These are phyloP conservation scores for Autographa gamma DNA, from an alignment of 2,888 invertebrate species.

Conservation along the genomic window DNA sequence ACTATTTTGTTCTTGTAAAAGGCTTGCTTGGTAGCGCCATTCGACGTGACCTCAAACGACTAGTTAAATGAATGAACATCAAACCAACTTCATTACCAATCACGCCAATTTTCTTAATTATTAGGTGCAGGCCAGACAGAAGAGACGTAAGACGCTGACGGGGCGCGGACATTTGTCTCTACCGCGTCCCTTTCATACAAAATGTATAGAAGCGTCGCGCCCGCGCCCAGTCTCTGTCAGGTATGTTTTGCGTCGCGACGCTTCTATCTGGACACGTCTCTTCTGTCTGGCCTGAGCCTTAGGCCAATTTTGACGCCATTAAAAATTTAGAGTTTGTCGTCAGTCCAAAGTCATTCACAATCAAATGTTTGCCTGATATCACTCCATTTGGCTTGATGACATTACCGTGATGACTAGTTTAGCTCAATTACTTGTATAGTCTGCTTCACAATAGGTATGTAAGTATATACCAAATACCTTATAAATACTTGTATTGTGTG, in stretches of 20 bases:
- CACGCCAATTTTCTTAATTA: not conserved
- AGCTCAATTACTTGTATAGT: not conserved
- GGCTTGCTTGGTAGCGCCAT: not conserved
- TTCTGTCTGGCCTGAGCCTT: no score
- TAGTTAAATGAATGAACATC: not conserved
- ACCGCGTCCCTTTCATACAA: no score
- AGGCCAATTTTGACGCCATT: not conserved
- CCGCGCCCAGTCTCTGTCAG: no score
- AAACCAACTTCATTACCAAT: not conserved
- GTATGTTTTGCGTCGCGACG: no score
- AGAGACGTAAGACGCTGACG: no score
- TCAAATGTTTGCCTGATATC: not conserved
- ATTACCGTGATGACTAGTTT: not conserved
- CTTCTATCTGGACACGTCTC: no score
- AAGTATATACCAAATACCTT: not conserved
- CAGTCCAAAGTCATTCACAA: not conserved
- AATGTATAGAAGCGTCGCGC: no score
- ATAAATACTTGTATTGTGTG: not conserved
- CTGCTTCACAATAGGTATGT: not conserved
- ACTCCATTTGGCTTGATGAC: not conserved
- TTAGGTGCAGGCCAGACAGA: no score
- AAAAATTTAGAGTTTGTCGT: not conserved
- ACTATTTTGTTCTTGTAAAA: no score
- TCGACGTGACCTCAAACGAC: not conserved
- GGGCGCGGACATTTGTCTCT: no score